A percentile compares a stretch with the other conserved stretches of the same genome.
These are phyloP conservation scores for Drosophila repleta DNA, from an alignment of 1,140 invertebrate genomes.

Conservation along the genomic window DNA sequence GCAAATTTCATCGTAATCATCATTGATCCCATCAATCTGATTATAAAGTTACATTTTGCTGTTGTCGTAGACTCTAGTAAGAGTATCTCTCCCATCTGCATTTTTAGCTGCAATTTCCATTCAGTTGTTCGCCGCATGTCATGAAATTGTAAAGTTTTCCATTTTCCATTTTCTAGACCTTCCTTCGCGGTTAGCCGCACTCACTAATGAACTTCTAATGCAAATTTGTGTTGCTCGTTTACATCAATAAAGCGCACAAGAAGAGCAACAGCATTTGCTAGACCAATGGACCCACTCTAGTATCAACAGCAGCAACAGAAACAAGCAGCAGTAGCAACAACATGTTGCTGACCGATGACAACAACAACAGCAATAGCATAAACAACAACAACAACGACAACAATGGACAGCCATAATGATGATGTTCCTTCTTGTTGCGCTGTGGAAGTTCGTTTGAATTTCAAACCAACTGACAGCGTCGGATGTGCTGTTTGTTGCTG, in stretches of 20 bases:
- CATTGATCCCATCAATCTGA: too few species aligned
- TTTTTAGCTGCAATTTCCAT: too few species aligned
- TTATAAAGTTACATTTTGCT: too few species aligned
- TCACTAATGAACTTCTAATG: slow-evolving; percentile 80
- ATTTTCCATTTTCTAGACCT: slow-evolving; percentile 21
- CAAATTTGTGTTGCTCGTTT: slow-evolving; percentile 57
- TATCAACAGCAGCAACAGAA: slow-evolving; percentile 39
- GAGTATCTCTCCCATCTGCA: too few species aligned
- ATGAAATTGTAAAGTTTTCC: slow-evolving; percentile 41
- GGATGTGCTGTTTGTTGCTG: slow-evolving; percentile 58
- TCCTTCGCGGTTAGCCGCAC: slow-evolving; percentile 52
- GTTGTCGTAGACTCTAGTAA: too few species aligned
- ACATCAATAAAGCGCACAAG: slow-evolving; percentile 46
- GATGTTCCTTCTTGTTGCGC: slow-evolving; percentile 51
- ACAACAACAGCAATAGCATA: background rate
- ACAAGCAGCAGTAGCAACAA: slow-evolving; percentile 44
- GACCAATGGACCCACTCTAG: slow-evolving; percentile 54
- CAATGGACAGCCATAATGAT: slow-evolving; percentile 69
- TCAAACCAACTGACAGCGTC: slow-evolving; percentile 58
- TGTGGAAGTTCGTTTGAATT: slow-evolving; percentile 53
- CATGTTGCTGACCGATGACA: slow-evolving; percentile 45
- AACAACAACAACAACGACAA: slow-evolving; percentile 12
- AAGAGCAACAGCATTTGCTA: slow-evolving; percentile 41
- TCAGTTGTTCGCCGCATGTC: slow-evolving; percentile 26
- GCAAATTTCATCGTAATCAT: too few species aligned